Conservation (phyloP, 1,140 invertebrate species). For the Lordiphosa collinella region DNA sequence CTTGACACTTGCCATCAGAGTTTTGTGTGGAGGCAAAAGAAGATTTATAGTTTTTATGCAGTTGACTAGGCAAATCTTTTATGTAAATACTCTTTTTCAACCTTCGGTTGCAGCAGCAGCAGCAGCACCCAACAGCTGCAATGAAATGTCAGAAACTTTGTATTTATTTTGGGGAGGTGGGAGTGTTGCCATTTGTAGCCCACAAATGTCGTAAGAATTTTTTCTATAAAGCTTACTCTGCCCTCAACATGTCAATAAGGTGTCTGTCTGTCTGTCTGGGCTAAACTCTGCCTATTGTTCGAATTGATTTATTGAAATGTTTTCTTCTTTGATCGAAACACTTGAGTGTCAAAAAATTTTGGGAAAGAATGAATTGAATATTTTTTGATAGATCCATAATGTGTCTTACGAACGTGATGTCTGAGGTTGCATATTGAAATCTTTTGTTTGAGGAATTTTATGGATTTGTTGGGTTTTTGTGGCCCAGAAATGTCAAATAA, state of each 20-base stretch:
- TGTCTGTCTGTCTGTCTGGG: constrained; percentile 39
- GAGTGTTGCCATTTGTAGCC: constrained; percentile 44
- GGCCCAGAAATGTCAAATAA: constrained; percentile 46
- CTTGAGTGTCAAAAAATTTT: constrained; percentile 17
- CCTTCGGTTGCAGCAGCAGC: constrained; percentile 33
- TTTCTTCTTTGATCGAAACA: constrained; percentile 50
- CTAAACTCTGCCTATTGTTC: constrained; percentile 32
- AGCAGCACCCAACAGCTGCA: constrained; percentile 14
- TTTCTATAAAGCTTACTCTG: constrained; percentile 4
- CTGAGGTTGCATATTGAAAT: background rate
- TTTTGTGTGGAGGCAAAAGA: constrained; percentile 46
- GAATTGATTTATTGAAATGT: constrained; percentile 62
- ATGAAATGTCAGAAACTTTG: constrained; percentile 51
- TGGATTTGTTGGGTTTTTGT: constrained; percentile 41
- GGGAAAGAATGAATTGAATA: too few species aligned
- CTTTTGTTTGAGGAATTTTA: constrained; percentile 42
- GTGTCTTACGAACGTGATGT: background rate
- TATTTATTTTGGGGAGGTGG: constrained; percentile 26
- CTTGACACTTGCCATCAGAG: constrained; percentile 70
- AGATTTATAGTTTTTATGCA: constrained; percentile 56
- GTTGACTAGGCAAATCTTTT: constrained; percentile 51
- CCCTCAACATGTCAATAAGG: constrained; percentile 25
- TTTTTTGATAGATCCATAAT: too few species aligned
- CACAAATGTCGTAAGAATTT: constrained; percentile 24
- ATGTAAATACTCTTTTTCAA: constrained; percentile 47